Evolutionary conservation across 2,113 vertebrate genomes (phyloP).

Genomic region (Bos javanicus): DNA sequence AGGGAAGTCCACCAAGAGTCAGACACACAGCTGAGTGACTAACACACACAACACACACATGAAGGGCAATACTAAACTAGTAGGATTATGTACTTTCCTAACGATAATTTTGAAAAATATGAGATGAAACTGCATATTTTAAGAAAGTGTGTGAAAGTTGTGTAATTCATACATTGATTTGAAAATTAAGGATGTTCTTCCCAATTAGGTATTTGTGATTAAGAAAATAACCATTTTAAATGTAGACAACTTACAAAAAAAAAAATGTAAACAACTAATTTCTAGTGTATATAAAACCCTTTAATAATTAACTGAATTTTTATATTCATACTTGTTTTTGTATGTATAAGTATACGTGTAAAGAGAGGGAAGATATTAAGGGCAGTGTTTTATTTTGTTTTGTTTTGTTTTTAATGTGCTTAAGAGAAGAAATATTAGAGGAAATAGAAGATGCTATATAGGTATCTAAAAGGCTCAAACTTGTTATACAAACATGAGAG

Average conservation of each 20-base stretch:
- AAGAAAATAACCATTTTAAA: neutral
- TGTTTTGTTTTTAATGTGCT: neutral
- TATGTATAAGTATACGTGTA: neutral
- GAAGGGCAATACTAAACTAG: neutral
- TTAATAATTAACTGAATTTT: neutral
- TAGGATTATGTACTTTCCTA: neutral
- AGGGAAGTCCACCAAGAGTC: neutral
- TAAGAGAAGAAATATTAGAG: slow-evolving; percentile 1
- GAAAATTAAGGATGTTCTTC: neutral
- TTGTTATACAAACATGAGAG: neutral
- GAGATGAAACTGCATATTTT: neutral
- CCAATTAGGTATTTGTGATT: neutral
- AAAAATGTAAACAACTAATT: neutral
- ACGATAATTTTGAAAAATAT: neutral
- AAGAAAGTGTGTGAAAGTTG: neutral
- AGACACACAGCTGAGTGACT: neutral
- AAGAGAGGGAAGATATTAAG: neutral
- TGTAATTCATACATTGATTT: neutral
- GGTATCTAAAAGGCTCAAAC: neutral
- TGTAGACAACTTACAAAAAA: neutral
- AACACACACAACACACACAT: neutral
- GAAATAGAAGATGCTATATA: neutral
- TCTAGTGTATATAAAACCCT: neutral
- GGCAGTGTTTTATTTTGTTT: neutral
- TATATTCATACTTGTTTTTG: neutral